Evolutionary conservation across 2,888 invertebrate genomes (phyloP).

Genomic region (Dilophus febrilis): DNA sequence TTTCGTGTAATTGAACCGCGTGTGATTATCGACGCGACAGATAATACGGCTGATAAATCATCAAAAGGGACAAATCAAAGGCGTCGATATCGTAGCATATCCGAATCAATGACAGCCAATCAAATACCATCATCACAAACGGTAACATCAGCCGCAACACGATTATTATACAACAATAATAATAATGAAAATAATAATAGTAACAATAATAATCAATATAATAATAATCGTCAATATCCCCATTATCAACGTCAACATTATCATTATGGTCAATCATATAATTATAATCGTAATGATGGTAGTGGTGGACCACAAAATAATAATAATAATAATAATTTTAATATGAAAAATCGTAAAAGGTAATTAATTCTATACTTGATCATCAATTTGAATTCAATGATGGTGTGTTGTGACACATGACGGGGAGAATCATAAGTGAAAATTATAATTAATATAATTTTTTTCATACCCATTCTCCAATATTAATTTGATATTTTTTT

Average conservation of each 20-base stretch:
- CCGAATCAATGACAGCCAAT: slow-evolving; percentile 39
- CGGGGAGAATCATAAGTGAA: too few species aligned
- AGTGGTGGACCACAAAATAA: not conserved
- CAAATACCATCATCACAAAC: slow-evolving; percentile 15
- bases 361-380: not conserved
- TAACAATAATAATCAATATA: too few species aligned
- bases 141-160: not conserved
- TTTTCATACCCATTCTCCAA: too few species aligned
- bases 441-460: too few species aligned
- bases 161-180: not conserved
- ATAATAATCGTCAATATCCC: not conserved
- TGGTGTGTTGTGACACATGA: too few species aligned
- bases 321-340: too few species aligned
- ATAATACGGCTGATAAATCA: slow-evolving; percentile 37
- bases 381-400: too few species aligned
- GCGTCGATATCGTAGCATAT: slow-evolving; percentile 43
- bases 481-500: too few species aligned
- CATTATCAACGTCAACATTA: not conserved
- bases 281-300: slow-evolving; percentile 16
- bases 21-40: too few species aligned
- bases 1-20: slow-evolving; percentile 56
- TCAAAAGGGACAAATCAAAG: slow-evolving; percentile 33
- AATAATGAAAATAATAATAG: too few species aligned
- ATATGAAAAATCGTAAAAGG: not conserved
- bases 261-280: too few species aligned